These are phyloP conservation scores for Brachyptera risi DNA, from an alignment of 2,888 invertebrate genomes.

Conservation along the genomic window DNA sequence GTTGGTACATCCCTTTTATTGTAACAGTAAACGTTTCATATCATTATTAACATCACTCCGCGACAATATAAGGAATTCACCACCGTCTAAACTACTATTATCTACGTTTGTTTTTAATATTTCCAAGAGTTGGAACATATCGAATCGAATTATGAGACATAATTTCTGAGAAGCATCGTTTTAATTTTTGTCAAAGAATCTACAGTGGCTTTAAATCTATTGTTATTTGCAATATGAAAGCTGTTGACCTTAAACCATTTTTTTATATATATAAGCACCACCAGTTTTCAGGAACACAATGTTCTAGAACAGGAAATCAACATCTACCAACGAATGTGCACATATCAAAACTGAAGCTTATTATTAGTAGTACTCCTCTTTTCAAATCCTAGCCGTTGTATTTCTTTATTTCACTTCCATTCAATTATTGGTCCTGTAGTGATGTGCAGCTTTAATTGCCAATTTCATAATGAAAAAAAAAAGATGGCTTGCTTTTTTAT, in stretches of 20 bases:
- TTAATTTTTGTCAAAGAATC: not conserved
- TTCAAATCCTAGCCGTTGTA: conserved; percentile 1
- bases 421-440: conserved; percentile 25
- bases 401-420: not conserved
- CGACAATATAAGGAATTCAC: no score
- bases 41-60: no score
- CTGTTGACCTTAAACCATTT: conserved; percentile 22
- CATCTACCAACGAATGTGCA: not conserved
- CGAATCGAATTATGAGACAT: not conserved
- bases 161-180: not conserved
- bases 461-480: no score
- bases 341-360: not conserved
- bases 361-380: not conserved
- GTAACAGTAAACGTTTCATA: conserved; percentile 27
- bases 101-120: conserved; percentile 28
- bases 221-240: conserved; percentile 23
- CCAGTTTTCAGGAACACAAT: conserved; percentile 9
- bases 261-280: conserved; percentile 26
- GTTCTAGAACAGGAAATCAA: not conserved
- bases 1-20: not conserved
- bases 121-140: not conserved
- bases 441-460: conserved; percentile 11
- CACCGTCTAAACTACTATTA: no score
- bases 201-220: not conserved
- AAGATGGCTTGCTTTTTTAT: no score